Base-by-base conservation (phyloP, 2,888 invertebrate genomes). In the Drosophila antonietae region DNA sequence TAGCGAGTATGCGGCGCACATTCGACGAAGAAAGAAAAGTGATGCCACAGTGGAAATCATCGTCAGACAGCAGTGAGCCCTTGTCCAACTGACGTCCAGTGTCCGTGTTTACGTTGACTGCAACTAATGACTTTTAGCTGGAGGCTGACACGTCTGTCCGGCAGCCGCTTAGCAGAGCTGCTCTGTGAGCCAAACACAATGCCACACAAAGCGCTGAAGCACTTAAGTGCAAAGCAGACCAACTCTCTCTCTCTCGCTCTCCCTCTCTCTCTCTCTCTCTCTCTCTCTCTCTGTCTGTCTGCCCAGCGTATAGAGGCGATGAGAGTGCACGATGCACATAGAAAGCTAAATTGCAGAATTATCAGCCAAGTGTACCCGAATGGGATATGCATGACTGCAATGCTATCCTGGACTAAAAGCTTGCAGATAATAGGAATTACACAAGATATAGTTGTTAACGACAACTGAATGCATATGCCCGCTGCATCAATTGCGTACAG, bases 81-180 rank as follows among this genome's bases (percentile, higher is more conserved):
- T 23, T 47, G 47, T 41, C 46, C 43, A 51, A 65, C 49, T 52
- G 56, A n/a, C 55, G 67, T 65, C 63, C 62, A 53, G 73, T 41
- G 28, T 53, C 57, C 67, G 46, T 80, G 69, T 80, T 80, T 67
- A 65, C 80, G 65, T 85, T 76, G 58, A 66, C 76, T 74, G 73
- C 78, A 80, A 80, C 88, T 85, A 89, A 85, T 89, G 87, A 87
- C 78, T 89, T 89, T 85, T 77, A 41, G 81, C 84, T 69, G 73
- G 68, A 73, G 87, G 87, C 80, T 73, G 73, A 55, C 62, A 60
- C 65, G 67, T 56, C 63, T 63, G 59, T 46, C 63, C 63, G 41
- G 55, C 62, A 59, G 52, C 44, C 62, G 43, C 49, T 63, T 35
- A 51, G 57, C 61, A n/a, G 43, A 44, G 59, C 66, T 62, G 59